Conservation (phyloP, 2,888 invertebrate species). For the Lycaena phlaeas region DNA sequence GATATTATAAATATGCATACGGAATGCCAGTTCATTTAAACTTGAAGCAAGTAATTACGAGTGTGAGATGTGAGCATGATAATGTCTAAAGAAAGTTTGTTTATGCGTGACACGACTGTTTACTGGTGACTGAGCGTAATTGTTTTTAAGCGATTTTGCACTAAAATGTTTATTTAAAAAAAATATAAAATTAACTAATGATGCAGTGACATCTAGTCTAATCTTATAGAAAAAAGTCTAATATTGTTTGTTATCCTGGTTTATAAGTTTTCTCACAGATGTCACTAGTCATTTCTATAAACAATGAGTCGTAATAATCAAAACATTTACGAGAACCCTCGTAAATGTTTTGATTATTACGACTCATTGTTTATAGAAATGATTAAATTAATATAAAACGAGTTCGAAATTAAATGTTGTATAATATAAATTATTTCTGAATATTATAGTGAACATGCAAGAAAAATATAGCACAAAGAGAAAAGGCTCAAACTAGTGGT, state of each 20-base stretch:
- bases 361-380: no score
- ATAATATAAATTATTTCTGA: no score
- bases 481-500: no score
- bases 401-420: no score
- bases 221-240: background rate
- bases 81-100: background rate
- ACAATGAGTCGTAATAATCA: no score
- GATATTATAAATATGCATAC: background rate
- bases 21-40: background rate
- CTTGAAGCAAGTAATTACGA: background rate
- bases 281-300: no score
- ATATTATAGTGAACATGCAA: no score
- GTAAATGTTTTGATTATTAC: no score
- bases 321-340: no score
- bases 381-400: no score
- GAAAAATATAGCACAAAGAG: no score
- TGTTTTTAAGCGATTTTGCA: background rate
- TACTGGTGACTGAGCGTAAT: background rate
- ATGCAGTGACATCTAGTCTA: background rate
- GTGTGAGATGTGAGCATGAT: background rate
- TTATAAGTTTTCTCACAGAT: slow-evolving; percentile 2
- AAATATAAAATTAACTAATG: background rate
- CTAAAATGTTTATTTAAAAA: no score
- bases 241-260: background rate
- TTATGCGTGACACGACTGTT: background rate